phyloP scores from a whole-genome alignment of 1,140 invertebrate genomes.

The Pogonognathellus flavescens region DNA sequence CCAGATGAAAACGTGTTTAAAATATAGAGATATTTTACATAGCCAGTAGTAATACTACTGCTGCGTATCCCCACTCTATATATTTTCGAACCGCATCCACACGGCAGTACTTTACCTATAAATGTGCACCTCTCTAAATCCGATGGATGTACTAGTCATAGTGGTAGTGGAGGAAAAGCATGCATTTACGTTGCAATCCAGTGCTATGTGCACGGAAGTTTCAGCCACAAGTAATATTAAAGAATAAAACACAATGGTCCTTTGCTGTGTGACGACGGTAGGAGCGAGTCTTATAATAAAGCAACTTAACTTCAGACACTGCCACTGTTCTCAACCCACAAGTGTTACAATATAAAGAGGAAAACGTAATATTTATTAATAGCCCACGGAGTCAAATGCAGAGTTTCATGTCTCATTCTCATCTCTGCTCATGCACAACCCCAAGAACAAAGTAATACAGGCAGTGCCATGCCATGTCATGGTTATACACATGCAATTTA shows the following conservation, averaged over 20 bases:
- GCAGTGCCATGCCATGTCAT: slow-evolving; percentile 18
- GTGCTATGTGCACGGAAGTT: neutral
- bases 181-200: neutral
- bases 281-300: neutral
- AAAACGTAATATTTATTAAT: slow-evolving; percentile 48
- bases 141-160: too few relatives aligned
- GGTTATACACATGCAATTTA: slow-evolving; percentile 32
- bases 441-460: slow-evolving; percentile 23
- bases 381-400: slow-evolving; percentile 36
- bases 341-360: slow-evolving; percentile 8
- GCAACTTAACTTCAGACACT: neutral
- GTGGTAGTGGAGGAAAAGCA: neutral
- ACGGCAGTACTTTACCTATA: too few relatives aligned
- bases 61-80: too few relatives aligned
- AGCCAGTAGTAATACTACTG: too few relatives aligned
- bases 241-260: slow-evolving; percentile 39
- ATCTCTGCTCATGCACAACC: slow-evolving; percentile 46
- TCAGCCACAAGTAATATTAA: slow-evolving; percentile 17
- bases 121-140: too few relatives aligned
- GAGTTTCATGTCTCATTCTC: slow-evolving; percentile 18
- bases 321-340: slow-evolving; percentile 22
- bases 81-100: too few relatives aligned
- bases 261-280: neutral
- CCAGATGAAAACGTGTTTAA: too few relatives aligned
- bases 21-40: too few relatives aligned